Evolutionary conservation across 2,888 invertebrate genomes (phyloP), one percentile per base, ranked within the genome.

Genomic region (Chamaedrilus cognettii): DNA sequence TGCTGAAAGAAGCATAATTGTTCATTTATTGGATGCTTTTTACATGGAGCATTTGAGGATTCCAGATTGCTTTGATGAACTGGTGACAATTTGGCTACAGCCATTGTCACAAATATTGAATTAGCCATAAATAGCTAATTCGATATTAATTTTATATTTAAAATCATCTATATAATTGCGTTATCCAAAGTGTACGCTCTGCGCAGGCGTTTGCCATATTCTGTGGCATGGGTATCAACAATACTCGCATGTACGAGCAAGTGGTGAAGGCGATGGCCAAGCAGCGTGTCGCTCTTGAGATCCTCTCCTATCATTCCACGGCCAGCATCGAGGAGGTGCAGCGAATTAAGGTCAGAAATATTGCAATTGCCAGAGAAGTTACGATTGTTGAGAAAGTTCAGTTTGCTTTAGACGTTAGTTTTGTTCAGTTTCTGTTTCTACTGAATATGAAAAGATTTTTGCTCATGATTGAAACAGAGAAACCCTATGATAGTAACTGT

Each of bases 171-270:
- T n/a, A n/a, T n/a, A n/a, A n/a, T n/a, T n/a, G n/a, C n/a, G n/a
- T n/a, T n/a, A n/a, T n/a, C n/a, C n/a, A 42, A 42, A 15, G 42
- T 42, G 42, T 42, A 42, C 28, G 62, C 23, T 58, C 11, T 58
- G 7, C 7, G 28, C 32, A 83, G 81, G 82, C 82, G 0, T 82
- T 83, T 74, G 79, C 82, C 69, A 80, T 83, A 71, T 83, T 83
- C 73, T 82, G 81, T 75, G 83, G 83, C 26, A 77, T 83, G 77
- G 83, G 82, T 52, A 83, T 83, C 55, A 74, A 78, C 71, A 83
- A 83, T 71, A 82, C 83, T 56, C 93, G 94, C 83, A 96, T 95
- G 94, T 83, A 80, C 66, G 82, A 83, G 70, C 78, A 78, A n/a
- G 77, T 80, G 2, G 69, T 77, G 35, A 74, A 76, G 67, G 81